Percentiles rank a stretch among this genome's conserved stretches.
Evolutionary conservation across 2,797 vertebrate species (phyloP).

Genomic region (Echeneis naucrates): DNA sequence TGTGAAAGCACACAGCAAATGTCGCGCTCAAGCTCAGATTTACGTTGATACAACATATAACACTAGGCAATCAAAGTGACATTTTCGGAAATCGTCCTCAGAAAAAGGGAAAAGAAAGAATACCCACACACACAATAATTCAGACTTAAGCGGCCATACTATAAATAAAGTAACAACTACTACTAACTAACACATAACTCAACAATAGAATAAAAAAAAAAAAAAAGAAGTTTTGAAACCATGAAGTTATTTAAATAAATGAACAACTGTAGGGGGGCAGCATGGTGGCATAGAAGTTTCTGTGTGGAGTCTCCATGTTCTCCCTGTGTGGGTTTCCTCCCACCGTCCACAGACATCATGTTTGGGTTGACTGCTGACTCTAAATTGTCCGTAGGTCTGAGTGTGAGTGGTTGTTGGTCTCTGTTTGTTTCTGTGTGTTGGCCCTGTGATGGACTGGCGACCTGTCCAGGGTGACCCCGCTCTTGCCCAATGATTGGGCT

Average conservation of each 20-base stretch:
- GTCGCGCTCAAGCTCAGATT: neutral
- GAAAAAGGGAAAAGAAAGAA: neutral
- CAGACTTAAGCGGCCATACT: neutral
- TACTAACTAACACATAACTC: neutral
- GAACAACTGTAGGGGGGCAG: neutral
- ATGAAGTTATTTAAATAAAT: neutral
- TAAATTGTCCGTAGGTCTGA: too few relatives aligned
- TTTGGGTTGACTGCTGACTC: too few relatives aligned
- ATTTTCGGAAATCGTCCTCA: neutral
- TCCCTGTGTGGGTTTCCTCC: too few relatives aligned
- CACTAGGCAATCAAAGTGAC: neutral
- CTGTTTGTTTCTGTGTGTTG: too few relatives aligned
- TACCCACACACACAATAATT: neutral
- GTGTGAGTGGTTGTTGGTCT: too few relatives aligned
- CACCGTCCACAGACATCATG: too few relatives aligned
- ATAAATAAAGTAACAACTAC: neutral
- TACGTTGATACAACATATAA: neutral
- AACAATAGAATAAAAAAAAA: neutral
- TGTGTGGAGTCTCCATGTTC: too few relatives aligned
- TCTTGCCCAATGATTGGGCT: too few relatives aligned
- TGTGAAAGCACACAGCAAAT: conserved; percentile 22
- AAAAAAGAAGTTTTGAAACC: neutral
- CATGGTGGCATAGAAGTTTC: too few relatives aligned
- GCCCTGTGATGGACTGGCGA: too few relatives aligned
- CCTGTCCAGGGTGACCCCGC: too few relatives aligned